These are phyloP conservation scores for Zaprionus nigranus DNA, from an alignment of 1,140 invertebrate species.

Conservation along the genomic window DNA sequence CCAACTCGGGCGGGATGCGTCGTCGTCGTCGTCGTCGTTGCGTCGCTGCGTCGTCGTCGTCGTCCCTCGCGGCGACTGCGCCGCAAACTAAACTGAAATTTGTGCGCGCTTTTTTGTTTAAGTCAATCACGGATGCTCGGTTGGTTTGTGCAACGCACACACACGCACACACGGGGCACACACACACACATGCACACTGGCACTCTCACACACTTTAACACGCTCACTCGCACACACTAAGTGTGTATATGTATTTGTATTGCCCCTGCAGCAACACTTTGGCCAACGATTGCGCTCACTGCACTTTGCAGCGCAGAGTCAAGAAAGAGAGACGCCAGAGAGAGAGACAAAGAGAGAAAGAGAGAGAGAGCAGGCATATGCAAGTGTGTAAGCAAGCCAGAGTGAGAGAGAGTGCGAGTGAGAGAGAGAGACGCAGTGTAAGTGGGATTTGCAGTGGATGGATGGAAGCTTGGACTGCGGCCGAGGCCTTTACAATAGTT, in stretches of 20 bases:
- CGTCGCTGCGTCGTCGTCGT: constrained; percentile 37
- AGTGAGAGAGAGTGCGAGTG: neutral
- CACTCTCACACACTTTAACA: constrained; percentile 10
- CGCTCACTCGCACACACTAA: neutral
- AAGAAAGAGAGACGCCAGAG: constrained; percentile 36
- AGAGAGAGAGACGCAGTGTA: constrained; percentile 24
- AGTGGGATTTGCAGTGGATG: constrained; percentile 41
- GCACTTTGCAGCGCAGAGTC: constrained; percentile 51
- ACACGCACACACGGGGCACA: constrained; percentile 13
- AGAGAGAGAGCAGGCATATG: constrained; percentile 23
- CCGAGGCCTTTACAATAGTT: constrained; percentile 49
- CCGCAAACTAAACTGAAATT: constrained; percentile 80
- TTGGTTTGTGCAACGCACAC: constrained; percentile 49
- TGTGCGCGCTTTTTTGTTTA: constrained; percentile 79
- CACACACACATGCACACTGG: neutral
- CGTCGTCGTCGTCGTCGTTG: neutral
- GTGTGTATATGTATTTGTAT: constrained; percentile 23
- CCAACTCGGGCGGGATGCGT: constrained; percentile 43
- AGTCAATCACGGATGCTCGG: constrained; percentile 81
- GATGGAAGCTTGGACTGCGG: constrained; percentile 31
- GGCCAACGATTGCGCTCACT: constrained; percentile 38
- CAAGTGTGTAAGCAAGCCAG: constrained; percentile 26
- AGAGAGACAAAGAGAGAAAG: neutral
- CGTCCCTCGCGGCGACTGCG: constrained; percentile 77
- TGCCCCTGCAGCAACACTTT: constrained; percentile 26